phyloP scores from a whole-genome alignment of 2,888 invertebrate species.

The Allygus modestus region DNA sequence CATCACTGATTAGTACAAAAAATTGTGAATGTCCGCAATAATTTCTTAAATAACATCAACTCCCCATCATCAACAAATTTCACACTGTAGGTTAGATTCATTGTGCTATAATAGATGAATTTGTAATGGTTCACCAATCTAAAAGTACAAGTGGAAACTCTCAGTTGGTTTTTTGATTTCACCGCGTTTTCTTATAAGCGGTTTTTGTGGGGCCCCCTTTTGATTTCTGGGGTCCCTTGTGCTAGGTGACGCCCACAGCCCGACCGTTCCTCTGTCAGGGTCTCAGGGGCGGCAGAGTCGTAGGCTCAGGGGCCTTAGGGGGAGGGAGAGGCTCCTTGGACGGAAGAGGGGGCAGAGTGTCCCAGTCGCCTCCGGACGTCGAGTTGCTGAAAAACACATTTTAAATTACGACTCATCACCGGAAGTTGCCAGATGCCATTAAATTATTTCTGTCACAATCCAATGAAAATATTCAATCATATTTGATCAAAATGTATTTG shows the following conservation, averaged over 20 bases:
- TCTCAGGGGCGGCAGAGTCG: slow-evolving; percentile 22
- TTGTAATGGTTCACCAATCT: too few relatives aligned
- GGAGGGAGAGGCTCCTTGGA: background rate
- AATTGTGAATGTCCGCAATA: too few relatives aligned
- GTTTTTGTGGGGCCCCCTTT: background rate
- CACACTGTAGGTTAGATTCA: too few relatives aligned
- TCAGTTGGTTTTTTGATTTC: slow-evolving; percentile 3
- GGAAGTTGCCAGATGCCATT: background rate
- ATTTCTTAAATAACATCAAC: too few relatives aligned
- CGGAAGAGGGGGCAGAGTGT: slow-evolving; percentile 17
- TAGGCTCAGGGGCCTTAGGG: background rate
- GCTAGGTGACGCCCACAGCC: slow-evolving; percentile 16
- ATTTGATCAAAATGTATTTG: too few relatives aligned
- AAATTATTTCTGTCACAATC: background rate
- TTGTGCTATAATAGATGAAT: too few relatives aligned
- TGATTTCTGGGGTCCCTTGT: background rate
- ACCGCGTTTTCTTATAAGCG: background rate
- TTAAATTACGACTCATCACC: too few relatives aligned
- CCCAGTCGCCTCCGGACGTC: slow-evolving; percentile 39
- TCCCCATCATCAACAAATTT: too few relatives aligned
- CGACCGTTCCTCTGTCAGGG: slow-evolving; percentile 7
- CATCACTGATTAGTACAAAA: too few relatives aligned
- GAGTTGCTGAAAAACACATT: slow-evolving; percentile 29
- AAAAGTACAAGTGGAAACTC: background rate
- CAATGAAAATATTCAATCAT: too few relatives aligned